Evolutionary conservation across 2,888 invertebrate genomes (phyloP).

Genomic region (Aleiodes testaceus): DNA sequence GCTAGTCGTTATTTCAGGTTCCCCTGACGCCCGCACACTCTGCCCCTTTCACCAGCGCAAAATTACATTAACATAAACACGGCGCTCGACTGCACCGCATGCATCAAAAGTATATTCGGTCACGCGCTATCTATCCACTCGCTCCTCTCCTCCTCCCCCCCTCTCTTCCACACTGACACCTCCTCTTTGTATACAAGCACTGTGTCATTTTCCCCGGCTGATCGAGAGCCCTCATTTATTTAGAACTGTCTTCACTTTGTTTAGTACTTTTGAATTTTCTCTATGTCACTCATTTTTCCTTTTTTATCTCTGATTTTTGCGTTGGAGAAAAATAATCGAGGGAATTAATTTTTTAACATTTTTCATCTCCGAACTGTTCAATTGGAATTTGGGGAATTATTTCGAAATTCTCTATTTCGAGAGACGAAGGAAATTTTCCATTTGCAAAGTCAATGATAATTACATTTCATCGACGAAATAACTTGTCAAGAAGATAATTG

Average conservation of each 20-base stretch:
- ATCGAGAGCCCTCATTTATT: constrained; percentile 10
- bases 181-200: constrained; percentile 3
- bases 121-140: constrained; percentile 28
- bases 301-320: too few species aligned
- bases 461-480: not conserved
- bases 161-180: not conserved
- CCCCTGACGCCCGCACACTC: not conserved
- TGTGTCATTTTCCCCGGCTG: constrained; percentile 14
- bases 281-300: too few species aligned
- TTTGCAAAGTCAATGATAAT: constrained; percentile 9
- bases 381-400: too few species aligned
- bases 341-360: too few species aligned
- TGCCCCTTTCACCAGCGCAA: constrained; percentile 7
- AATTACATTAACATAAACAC: constrained; percentile 49
- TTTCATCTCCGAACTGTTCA: too few species aligned
- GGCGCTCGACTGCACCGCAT: constrained; percentile 40
- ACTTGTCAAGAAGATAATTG: constrained; percentile 27
- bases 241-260: not conserved
- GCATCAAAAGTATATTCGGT: constrained; percentile 46
- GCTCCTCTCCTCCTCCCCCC: not conserved
- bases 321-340: too few species aligned
- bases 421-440: not conserved
- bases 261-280: not conserved
- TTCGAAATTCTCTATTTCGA: not conserved
- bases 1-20: constrained; percentile 44